phyloP scores from a whole-genome alignment of 2,113 vertebrate species.

The Crotalus viridis region DNA sequence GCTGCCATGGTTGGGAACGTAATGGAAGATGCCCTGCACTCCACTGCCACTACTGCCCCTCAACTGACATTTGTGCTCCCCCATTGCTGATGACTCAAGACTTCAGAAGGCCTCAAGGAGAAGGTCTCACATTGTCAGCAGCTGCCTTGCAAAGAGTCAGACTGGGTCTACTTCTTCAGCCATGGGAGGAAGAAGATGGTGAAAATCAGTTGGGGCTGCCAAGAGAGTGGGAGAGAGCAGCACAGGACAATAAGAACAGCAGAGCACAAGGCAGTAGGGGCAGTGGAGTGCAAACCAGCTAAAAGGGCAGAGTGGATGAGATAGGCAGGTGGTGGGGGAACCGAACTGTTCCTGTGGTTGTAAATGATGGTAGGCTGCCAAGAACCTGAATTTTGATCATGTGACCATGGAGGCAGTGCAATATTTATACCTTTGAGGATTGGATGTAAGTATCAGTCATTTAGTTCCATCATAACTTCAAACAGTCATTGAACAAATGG shows the following conservation, averaged over 20 bases:
- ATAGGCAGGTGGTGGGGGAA: neutral
- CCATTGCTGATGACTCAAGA: neutral
- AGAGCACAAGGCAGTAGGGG: neutral
- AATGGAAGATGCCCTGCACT: neutral
- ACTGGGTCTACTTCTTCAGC: neutral
- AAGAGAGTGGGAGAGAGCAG: neutral
- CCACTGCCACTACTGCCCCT: neutral
- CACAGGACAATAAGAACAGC: neutral
- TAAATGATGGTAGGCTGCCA: neutral
- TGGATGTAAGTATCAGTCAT: neutral
- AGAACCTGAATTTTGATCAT: neutral
- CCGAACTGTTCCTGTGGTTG: neutral
- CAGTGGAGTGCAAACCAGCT: neutral
- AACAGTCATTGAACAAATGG: neutral
- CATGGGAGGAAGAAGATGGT: neutral
- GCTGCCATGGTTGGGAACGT: neutral
- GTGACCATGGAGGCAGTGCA: neutral
- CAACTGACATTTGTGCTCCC: neutral
- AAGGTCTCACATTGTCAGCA: neutral
- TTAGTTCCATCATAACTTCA: neutral
- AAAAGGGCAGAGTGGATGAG: neutral
- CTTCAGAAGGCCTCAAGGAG: neutral
- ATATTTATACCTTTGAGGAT: neutral
- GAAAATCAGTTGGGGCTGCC: neutral
- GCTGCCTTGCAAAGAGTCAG: neutral